Evolutionary conservation across 2,113 vertebrate species (phyloP).

Genomic region (Ibidorhyncha struthersii): DNA sequence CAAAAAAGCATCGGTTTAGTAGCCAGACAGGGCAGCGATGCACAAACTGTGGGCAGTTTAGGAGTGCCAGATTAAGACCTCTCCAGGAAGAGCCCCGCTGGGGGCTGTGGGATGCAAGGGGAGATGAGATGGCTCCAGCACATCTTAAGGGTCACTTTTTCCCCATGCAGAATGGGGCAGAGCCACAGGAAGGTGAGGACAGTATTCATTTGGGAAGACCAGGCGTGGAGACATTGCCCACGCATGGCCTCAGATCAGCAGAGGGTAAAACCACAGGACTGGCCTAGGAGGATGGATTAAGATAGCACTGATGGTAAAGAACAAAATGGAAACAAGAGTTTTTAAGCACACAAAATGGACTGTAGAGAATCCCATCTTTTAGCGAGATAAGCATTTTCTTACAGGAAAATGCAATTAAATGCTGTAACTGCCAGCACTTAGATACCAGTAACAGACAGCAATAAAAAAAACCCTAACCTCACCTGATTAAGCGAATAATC

Average conservation of each 20-base stretch:
- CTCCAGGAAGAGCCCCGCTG: background rate
- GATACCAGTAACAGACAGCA: background rate
- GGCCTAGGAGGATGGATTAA: background rate
- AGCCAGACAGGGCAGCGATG: background rate
- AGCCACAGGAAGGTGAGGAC: background rate
- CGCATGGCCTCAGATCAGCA: rapidly evolving
- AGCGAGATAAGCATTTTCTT: constrained; percentile 29
- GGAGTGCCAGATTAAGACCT: background rate
- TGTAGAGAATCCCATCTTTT: background rate
- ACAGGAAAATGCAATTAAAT: constrained; percentile 3
- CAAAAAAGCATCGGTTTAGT: background rate
- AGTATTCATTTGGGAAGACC: background rate
- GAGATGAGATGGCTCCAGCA: background rate
- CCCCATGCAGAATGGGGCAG: background rate
- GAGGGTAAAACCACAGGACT: background rate
- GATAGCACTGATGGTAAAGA: background rate
- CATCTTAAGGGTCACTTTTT: background rate
- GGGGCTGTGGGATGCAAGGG: background rate
- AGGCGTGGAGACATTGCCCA: background rate
- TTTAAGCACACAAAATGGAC: background rate
- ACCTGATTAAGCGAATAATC: background rate
- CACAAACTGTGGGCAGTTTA: background rate
- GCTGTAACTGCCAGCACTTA: background rate
- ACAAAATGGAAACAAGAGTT: background rate
- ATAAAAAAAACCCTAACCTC: background rate